phyloP scores from a whole-genome alignment of 2,797 vertebrate species.

The Pangasius mekongensis region DNA sequence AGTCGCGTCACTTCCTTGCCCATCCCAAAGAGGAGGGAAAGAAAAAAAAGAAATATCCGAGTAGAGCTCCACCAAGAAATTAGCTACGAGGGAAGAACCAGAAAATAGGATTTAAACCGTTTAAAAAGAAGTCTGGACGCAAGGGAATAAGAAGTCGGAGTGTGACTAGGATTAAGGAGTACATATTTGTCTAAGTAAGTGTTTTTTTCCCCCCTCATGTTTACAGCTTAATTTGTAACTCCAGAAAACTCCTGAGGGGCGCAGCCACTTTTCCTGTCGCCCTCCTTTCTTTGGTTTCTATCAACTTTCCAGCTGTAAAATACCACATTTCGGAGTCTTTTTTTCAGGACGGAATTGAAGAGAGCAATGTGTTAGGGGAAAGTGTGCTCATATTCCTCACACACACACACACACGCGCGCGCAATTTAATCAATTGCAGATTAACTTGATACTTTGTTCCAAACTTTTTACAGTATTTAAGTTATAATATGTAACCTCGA shows the following conservation, averaged over 20 bases:
- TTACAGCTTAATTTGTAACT: constrained; percentile 43
- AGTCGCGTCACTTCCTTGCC: constrained; percentile 84
- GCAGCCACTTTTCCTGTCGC: constrained; percentile 44
- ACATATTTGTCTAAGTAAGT: constrained; percentile 69
- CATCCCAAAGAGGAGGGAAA: constrained; percentile 77
- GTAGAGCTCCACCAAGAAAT: constrained; percentile 67
- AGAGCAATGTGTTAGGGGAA: not conserved
- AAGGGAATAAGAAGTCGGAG: constrained; percentile 54
- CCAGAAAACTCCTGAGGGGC: constrained; percentile 48
- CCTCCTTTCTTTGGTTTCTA: constrained; percentile 4
- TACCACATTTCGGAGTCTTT: not conserved
- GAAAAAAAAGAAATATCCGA: constrained; percentile 61
- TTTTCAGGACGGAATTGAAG: not conserved
- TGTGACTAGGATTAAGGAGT: constrained; percentile 57
- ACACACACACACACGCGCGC: not conserved
- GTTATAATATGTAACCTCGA: not conserved
- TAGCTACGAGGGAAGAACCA: constrained; percentile 67
- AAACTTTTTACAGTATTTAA: not conserved
- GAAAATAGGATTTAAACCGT: constrained; percentile 57
- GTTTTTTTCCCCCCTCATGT: not conserved
- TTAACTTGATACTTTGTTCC: not conserved
- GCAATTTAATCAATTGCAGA: not conserved
- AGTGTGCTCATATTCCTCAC: not conserved
- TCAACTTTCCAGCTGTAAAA: constrained; percentile 8
- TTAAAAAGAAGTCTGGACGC: constrained; percentile 60